A percentile compares a stretch with the other conserved stretches of the same genome.
Conservation (phyloP, 2,888 invertebrate genomes). For the Zele albiditarsus region DNA sequence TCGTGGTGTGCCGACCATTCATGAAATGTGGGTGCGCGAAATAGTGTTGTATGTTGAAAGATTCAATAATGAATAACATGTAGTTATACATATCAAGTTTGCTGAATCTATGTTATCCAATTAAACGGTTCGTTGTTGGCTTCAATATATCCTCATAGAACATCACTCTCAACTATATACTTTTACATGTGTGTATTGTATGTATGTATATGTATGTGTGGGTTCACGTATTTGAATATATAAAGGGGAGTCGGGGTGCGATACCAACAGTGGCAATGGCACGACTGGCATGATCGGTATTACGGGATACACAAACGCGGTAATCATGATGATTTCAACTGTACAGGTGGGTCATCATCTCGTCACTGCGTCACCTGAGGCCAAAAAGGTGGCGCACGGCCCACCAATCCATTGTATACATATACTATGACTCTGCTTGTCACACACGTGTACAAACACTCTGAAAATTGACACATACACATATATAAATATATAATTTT, state of each 20-base stretch:
- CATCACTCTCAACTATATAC: too few species aligned
- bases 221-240: neutral
- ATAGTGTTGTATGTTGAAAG: too few species aligned
- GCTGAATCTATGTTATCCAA: too few species aligned
- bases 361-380: slow-evolving; percentile 72
- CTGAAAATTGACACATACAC: neutral
- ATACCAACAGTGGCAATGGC: slow-evolving; percentile 68
- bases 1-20: neutral
- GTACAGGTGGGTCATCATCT: slow-evolving; percentile 70
- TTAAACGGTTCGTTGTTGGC: too few species aligned
- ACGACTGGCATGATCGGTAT: slow-evolving; percentile 59
- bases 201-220: neutral
- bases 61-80: neutral
- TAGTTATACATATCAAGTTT: too few species aligned
- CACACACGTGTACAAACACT: slow-evolving; percentile 27
- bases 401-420: slow-evolving; percentile 1
- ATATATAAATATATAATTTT: neutral
- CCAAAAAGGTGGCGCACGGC: slow-evolving; percentile 53
- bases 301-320: slow-evolving; percentile 68
- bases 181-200: neutral
- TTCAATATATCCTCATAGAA: too few species aligned
- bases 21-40: too few species aligned
- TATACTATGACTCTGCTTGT: slow-evolving; percentile 24
- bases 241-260: slow-evolving; percentile 39
- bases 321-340: slow-evolving; percentile 71